These are phyloP conservation scores for Dyspetes luteomarginatus DNA, from an alignment of 2,888 invertebrate genomes.

Conservation along the genomic window DNA sequence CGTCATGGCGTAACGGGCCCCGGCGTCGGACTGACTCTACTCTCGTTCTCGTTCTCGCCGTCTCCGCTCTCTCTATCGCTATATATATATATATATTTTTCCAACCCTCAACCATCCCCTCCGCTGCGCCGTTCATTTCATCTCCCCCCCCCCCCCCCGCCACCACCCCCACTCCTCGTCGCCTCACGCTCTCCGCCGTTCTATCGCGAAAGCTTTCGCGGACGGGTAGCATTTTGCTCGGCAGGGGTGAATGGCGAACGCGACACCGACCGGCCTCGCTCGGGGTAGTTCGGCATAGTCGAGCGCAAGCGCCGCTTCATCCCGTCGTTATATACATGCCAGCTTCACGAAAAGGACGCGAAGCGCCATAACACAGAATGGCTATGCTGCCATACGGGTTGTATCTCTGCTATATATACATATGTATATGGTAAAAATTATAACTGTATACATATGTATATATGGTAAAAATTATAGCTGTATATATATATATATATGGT, in stretches of 20 bases:
- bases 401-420: too few relatives aligned
- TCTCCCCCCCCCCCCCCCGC: slow-evolving; percentile 24
- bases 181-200: slow-evolving; percentile 38
- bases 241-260: slow-evolving; percentile 53
- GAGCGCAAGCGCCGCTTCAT: slow-evolving; percentile 63
- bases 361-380: too few relatives aligned
- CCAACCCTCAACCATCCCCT: slow-evolving; percentile 41
- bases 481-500: too few relatives aligned
- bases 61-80: slow-evolving; percentile 62
- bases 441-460: too few relatives aligned
- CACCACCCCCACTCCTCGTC: slow-evolving; percentile 47
- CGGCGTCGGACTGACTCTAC: slow-evolving; percentile 81
- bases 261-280: slow-evolving; percentile 50
- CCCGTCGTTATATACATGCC: slow-evolving; percentile 43
- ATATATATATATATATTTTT: too few relatives aligned
- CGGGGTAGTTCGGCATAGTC: slow-evolving; percentile 51
- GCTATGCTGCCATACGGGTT: too few relatives aligned
- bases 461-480: too few relatives aligned
- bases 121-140: too few relatives aligned
- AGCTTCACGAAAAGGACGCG: slow-evolving; percentile 59
- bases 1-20: slow-evolving; percentile 82
- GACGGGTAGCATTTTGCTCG: slow-evolving; percentile 44
- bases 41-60: slow-evolving; percentile 52
- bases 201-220: slow-evolving; percentile 35
- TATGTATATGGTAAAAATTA: too few relatives aligned